Conservation (phyloP, 2,888 invertebrate genomes). For the Drosophila eohydei region DNA sequence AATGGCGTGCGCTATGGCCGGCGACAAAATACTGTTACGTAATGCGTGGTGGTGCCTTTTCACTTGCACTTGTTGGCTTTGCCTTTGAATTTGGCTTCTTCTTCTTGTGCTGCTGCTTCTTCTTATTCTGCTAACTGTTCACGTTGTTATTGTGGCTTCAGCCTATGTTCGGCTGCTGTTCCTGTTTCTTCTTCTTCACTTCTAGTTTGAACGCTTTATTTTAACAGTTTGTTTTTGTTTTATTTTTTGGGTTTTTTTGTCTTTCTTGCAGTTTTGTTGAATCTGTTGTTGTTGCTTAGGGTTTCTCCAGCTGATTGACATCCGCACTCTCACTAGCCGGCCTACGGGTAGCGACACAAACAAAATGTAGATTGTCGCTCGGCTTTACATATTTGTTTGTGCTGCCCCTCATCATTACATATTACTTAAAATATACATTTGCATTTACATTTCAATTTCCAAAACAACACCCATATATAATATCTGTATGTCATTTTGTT, state of each 20-base stretch:
- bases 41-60: not conserved
- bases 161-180: not conserved
- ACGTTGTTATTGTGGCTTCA: not conserved
- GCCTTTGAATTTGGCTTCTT: no score
- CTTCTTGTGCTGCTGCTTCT: constrained; percentile 2
- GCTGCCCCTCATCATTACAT: constrained; percentile 60
- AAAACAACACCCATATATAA: not conserved
- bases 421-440: constrained; percentile 19
- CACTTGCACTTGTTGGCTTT: not conserved
- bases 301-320: constrained; percentile 4
- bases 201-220: not conserved
- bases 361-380: constrained; percentile 57
- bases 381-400: constrained; percentile 58
- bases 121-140: not conserved
- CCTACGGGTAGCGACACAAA: constrained; percentile 50
- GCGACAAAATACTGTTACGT: not conserved
- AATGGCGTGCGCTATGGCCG: not conserved
- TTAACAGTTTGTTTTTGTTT: not conserved
- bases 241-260: not conserved
- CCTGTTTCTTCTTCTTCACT: not conserved
- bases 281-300: not conserved
- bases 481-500: constrained; percentile 21
- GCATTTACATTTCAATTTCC: constrained; percentile 28
- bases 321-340: constrained; percentile 27
- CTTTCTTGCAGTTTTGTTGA: not conserved